phyloP scores from a whole-genome alignment of 2,113 vertebrate species.

The Myiagra hebetior region DNA sequence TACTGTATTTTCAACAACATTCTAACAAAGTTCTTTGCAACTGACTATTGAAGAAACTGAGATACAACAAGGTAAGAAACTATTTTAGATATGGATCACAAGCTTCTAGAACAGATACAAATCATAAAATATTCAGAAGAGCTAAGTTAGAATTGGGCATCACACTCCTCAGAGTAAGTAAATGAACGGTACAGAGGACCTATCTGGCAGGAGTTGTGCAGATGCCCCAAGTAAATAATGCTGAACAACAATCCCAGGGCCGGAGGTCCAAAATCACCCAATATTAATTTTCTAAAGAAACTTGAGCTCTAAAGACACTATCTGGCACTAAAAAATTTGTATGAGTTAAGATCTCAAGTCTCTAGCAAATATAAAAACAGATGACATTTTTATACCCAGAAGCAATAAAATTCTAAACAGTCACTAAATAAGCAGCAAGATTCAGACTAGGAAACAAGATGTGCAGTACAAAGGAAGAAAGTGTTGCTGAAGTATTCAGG shows the following conservation, averaged over 20 bases:
- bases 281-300: neutral
- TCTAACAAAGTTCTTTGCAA: neutral
- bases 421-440: neutral
- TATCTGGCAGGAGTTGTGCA: neutral
- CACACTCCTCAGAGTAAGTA: too few relatives aligned
- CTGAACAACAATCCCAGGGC: neutral
- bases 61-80: neutral
- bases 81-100: neutral
- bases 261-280: neutral
- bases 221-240: neutral
- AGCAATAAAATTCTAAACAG: neutral
- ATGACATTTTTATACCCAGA: neutral
- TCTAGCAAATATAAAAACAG: neutral
- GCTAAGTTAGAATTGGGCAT: neutral
- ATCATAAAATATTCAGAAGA: neutral
- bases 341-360: neutral
- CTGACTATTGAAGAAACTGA: neutral
- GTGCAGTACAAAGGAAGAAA: neutral
- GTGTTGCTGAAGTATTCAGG: neutral
- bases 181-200: neutral
- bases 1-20: neutral
- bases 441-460: neutral
- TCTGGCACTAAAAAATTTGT: neutral
- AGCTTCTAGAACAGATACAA: neutral
- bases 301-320: neutral